Base-by-base conservation (phyloP, 2,888 invertebrate species). In the Euproctis similis region DNA sequence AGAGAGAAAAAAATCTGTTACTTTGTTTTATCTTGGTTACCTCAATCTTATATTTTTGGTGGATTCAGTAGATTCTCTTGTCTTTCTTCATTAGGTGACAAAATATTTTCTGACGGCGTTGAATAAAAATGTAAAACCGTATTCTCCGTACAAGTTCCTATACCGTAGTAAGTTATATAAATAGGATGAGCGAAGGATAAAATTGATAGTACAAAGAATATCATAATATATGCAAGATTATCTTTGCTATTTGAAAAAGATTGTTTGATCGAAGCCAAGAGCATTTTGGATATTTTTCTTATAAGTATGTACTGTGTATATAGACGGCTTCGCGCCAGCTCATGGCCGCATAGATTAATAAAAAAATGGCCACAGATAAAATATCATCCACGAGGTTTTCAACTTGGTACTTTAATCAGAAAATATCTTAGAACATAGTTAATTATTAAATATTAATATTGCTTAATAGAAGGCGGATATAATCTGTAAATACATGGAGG, bases 181-280 rank as follows among this genome's bases (percentile, higher is more conserved):
- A 77, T 43, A 0, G 78, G 48, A 1, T 71, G 74, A n/a, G 48
- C 44, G 10, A 78, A 37, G 1, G 80, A 63, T 2, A 55, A 24
- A 2, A 71, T 9, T 2, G 67, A 61, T n/a, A 78, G 38, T 2
- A 64, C 4, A 2, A 59, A 13, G 30, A 77, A 68, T 4, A 71
- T 9, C 2, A 63, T 8, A 7, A 73, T 36, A 28, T 60, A 68
- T 4, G 31, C 31, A 12, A 59, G 17, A 10, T 53, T 64, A 18
- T 53, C 52, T 11, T 46, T 43, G 6, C 20, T 31, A 6, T 22
- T 28, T 2, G 38, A 36, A 30, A 45, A 45, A 1, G 44, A 8
- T 1, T 28, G 24, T 12, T 27, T 4, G 8, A 24, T 9, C 3
- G 28, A 16, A 14, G 38, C 20, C 12, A 48, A 36, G 16, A 37